Evolutionary conservation across 2,888 invertebrate genomes (phyloP).

Genomic region (Diabrotica balteata): DNA sequence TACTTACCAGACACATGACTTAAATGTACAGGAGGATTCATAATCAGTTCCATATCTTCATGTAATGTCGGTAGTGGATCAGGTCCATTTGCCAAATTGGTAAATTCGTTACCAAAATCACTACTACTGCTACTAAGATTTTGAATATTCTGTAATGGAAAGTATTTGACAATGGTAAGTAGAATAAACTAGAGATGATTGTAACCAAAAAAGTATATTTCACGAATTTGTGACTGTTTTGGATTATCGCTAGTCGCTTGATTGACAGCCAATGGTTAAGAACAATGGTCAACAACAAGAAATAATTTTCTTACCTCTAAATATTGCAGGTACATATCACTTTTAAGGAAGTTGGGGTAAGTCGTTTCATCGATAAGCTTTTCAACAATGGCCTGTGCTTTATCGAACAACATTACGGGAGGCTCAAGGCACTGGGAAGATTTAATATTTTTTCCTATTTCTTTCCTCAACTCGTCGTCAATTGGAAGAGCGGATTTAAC

Average conservation of each 20-base stretch:
- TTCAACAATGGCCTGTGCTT: conserved; percentile 73
- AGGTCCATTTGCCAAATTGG: conserved; percentile 53
- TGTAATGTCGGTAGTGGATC: conserved; percentile 79
- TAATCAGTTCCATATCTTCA: conserved; percentile 80
- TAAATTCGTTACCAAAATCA: conserved; percentile 55
- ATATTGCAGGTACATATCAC: conserved; percentile 89
- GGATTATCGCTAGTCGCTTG: no score
- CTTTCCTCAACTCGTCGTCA: conserved; percentile 80
- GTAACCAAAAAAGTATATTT: no score
- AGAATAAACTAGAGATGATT: no score
- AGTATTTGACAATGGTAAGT: no score
- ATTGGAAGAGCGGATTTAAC: conserved; percentile 68
- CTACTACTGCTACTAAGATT: conserved; percentile 56
- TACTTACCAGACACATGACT: conserved; percentile 54
- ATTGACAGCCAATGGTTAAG: no score
- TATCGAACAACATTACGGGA: conserved; percentile 80
- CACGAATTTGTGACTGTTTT: no score
- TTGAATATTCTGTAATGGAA: conserved; percentile 50
- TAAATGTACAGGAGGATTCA: conserved; percentile 50
- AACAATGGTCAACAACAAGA: no score
- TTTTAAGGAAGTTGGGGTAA: conserved; percentile 91
- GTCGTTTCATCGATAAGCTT: conserved; percentile 84
- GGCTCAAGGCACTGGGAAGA: conserved; percentile 70
- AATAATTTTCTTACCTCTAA: conserved; percentile 69
- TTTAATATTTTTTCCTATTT: conserved; percentile 77